Base-by-base conservation (phyloP, 2,797 vertebrate species). In the Mus minutoides region DNA sequence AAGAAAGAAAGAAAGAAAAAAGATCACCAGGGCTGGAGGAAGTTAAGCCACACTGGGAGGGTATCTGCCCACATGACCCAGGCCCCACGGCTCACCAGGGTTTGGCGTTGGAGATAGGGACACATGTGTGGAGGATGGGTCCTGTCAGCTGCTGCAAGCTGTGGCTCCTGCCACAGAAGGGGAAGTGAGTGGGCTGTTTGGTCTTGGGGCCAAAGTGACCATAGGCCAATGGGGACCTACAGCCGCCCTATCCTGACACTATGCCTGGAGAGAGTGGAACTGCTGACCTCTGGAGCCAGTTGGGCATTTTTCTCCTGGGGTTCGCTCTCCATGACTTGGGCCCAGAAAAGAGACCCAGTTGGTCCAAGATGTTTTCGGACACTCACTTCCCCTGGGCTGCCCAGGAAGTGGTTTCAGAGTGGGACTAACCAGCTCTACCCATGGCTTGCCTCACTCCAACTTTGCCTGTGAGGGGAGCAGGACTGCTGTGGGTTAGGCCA, bases 391-490 rank as follows among this genome's bases (percentile, higher is more conserved):
- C 95, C 92, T 80, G 86, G 73, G 82, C 95, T 97, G 86, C 97
- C 97, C 97, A 97, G 97, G 97, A 98, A 97, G 97, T 97, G 97
- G 97, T 96, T 98, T 97, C 76, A 37, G 75, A 96, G 83, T 80
- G 83, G 90, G 58, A 91, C 93, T 97, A 96, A 96, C 96, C 96
- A 97, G 94, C 43, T 94, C 86, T 0, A 37, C 94, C 75, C 64
- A 49, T 17, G 75, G 91, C 91, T 92, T 49, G 83, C 83, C 76
- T 89, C 56, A 2, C 78, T 80, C 82, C 19, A 13, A 21, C 75
- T 94, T 89, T 85, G 94, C 90, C 94, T 95, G 54, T 19, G 19
- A 93, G 90, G 69, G 79, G 85, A 93, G 37, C 71, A 62, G 78
- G 1, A 0, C 92, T 93, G 93, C 69, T 83, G 71, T 21, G 80